Base-by-base conservation (phyloP, 2,113 vertebrate species). In the Empidonax traillii region DNA sequence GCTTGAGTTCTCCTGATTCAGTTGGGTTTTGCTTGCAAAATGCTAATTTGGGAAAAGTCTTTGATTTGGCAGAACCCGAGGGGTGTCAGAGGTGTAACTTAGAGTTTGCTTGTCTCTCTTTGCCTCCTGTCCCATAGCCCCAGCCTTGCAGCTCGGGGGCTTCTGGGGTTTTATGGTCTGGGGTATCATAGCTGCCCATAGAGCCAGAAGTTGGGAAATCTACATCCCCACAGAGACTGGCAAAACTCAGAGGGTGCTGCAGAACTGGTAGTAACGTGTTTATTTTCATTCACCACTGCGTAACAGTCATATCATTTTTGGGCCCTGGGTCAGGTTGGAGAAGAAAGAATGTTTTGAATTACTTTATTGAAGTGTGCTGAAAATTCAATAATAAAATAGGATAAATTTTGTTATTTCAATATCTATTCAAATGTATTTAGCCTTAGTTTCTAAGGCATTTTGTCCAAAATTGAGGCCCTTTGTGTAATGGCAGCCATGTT, bases 361-460 rank as follows among this genome's bases (percentile, higher is more conserved):
- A 41, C 20, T 73, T 46, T 30, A 69, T 25, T 90, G 68, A 86
- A 69, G 49, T 77, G 51, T 77, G 68, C 27, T 74, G 73, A 84
- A 89, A 77, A 66, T 56, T 89, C 90, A 69, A 28, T 90, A 84
- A 74, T 80, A 59, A 88, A 92, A 8, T 24, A 67, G 39, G 52
- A 76, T 94, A 94, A 76, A 71, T 88, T 80, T 68, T 83, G 15
- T 55, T 84, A 3, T 66, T 90, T 77, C 31, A 90, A 92, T 90
- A 69, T 51, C 6, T 80, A 14, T 73, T 92, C 6, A 66, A 37
- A 72, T 65, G 30, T 68, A 53, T 87, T 94, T 83, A 76, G 33
- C 53, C 20, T 80, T 58, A 52, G 41, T 94, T 94, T 66, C 49
- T 72, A 65, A 86, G 51, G 9, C 18, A 31, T 80, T 90, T 86